phyloP scores from a whole-genome alignment of 2,888 invertebrate genomes.

The Palloptera scutellata region DNA sequence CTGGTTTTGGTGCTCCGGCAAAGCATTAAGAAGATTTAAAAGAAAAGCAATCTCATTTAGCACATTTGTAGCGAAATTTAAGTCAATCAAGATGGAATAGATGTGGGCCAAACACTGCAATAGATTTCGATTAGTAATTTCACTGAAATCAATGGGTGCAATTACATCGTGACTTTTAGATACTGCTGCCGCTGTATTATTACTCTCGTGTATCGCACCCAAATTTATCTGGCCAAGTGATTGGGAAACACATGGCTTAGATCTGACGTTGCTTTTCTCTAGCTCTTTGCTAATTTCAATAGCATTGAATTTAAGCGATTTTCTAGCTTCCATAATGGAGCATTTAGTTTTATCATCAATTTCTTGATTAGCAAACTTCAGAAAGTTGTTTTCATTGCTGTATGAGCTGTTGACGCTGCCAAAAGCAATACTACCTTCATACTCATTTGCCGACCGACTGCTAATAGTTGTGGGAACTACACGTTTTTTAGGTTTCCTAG shows the following conservation, averaged over 20 bases:
- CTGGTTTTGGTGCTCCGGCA: not conserved
- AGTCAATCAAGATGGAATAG: constrained; percentile 58
- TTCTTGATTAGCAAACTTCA: constrained; percentile 54
- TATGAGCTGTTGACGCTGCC: constrained; percentile 52
- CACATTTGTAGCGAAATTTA: constrained; percentile 60
- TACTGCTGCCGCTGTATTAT: not conserved
- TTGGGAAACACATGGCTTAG: not conserved
- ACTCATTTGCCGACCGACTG: constrained; percentile 37
- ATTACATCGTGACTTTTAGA: not conserved
- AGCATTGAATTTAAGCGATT: constrained; percentile 51
- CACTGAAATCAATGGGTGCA: constrained; percentile 44
- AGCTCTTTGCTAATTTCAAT: constrained; percentile 54
- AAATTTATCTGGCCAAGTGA: constrained; percentile 14
- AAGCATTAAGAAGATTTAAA: constrained; percentile 55
- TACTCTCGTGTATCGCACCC: constrained; percentile 21
- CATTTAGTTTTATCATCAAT: constrained; percentile 53
- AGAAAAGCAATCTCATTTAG: constrained; percentile 59
- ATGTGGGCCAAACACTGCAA: constrained; percentile 54
- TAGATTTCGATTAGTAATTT: constrained; percentile 42
- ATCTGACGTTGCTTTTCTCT: constrained; percentile 30
- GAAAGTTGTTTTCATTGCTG: constrained; percentile 61
- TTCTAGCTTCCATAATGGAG: constrained; percentile 53
- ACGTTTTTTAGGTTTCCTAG: constrained; percentile 54
- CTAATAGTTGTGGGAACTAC: constrained; percentile 59
- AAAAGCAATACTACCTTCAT: constrained; percentile 12